Evolutionary conservation across 2,888 invertebrate species (phyloP).

Genomic region (Litoditis marina): DNA sequence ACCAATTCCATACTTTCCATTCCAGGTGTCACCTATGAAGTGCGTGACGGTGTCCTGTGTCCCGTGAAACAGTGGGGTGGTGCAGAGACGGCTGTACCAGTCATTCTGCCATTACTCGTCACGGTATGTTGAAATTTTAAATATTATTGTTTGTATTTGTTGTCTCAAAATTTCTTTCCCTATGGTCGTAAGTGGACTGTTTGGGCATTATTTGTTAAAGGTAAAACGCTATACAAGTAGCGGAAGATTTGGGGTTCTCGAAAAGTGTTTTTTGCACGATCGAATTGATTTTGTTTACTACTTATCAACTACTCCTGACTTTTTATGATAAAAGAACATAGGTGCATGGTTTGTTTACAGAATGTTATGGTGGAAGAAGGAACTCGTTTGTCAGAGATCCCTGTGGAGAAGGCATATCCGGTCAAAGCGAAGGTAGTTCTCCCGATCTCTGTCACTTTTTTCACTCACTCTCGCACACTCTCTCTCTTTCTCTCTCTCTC

Average conservation of each 20-base stretch:
- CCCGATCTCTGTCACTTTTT: no score
- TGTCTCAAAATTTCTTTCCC: background rate
- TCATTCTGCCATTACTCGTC: slow-evolving; percentile 27
- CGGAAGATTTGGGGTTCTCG: no score
- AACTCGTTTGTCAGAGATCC: slow-evolving; percentile 19
- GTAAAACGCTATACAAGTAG: background rate
- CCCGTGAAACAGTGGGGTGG: slow-evolving; percentile 24
- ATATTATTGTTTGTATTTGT: no score
- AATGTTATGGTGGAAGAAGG: slow-evolving; percentile 30
- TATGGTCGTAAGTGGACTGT: background rate
- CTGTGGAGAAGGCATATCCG: slow-evolving; percentile 29
- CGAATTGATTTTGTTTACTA: no score
- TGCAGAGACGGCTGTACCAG: slow-evolving; percentile 13
- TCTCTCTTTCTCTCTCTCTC: no score
- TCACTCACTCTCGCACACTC: no score
- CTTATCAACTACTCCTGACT: no score
- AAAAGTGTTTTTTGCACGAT: no score
- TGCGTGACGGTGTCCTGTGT: slow-evolving; percentile 10
- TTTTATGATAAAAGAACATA: no score
- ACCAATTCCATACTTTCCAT: no score
- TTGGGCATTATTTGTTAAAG: background rate
- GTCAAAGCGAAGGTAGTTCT: slow-evolving; percentile 7
- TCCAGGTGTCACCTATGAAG: slow-evolving; percentile 25
- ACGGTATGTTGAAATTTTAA: slow-evolving; percentile 23
- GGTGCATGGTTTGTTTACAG: no score